Conservation (phyloP, 2,113 vertebrate species). For the Gnathochromis pfefferi region DNA sequence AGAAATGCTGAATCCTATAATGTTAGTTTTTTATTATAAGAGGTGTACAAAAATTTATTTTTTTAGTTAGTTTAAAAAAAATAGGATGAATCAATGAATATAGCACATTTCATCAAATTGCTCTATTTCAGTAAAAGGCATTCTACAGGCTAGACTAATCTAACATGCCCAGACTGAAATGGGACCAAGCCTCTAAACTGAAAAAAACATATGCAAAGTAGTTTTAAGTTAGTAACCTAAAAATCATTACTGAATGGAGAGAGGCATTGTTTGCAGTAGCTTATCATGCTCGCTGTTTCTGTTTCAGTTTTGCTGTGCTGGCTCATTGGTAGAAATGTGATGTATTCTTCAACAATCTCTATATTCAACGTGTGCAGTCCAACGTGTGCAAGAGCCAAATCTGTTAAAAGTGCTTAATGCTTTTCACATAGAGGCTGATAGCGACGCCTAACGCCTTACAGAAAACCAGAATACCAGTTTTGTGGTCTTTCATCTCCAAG, state of each 20-base stretch:
- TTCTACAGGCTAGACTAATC: background rate
- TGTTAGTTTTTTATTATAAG: background rate
- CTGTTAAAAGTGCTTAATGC: conserved; percentile 33
- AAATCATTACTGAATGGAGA: background rate
- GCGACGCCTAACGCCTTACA: conserved; percentile 8
- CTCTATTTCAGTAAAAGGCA: background rate
- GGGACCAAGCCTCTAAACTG: background rate
- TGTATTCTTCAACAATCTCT: conserved; percentile 16
- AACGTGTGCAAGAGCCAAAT: conserved; percentile 41
- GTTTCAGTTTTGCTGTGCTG: background rate
- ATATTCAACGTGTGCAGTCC: conserved; percentile 55
- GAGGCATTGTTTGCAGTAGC: background rate
- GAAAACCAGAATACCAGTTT: conserved; percentile 22
- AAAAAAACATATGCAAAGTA: background rate
- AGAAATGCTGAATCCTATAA: background rate
- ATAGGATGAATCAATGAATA: background rate
- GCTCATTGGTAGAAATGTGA: conserved; percentile 22
- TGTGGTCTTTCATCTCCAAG: conserved; percentile 32
- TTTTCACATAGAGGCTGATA: conserved; percentile 30
- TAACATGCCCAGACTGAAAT: background rate
- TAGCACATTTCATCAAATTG: background rate
- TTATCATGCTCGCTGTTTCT: conserved; percentile 1
- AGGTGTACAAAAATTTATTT: background rate
- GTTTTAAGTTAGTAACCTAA: background rate
- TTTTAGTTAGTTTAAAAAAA: background rate